These are phyloP conservation scores for Hipposideros larvatus DNA, from an alignment of 2,797 vertebrate species.

Conservation along the genomic window DNA sequence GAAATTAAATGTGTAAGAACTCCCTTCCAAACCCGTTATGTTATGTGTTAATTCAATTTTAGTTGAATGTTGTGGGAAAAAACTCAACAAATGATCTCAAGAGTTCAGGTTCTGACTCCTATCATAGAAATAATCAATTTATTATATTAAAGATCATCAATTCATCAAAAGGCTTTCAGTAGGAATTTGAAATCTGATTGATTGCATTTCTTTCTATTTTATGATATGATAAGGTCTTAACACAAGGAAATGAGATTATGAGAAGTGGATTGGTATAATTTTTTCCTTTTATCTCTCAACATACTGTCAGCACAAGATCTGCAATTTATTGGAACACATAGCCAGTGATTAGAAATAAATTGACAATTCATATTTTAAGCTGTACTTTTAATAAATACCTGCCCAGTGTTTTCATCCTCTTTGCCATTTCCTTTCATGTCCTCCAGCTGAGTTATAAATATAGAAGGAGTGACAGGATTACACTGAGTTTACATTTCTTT, in stretches of 20 bases:
- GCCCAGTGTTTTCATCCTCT: background rate
- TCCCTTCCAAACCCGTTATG: background rate
- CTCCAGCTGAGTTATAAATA: background rate
- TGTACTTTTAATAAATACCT: background rate
- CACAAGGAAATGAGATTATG: background rate
- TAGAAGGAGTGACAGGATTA: background rate
- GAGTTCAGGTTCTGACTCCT: background rate
- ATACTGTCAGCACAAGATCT: background rate
- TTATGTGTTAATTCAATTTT: constrained; percentile 25
- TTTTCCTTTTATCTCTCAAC: background rate
- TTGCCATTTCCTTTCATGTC: background rate
- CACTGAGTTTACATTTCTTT: constrained; percentile 40
- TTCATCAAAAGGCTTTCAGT: background rate
- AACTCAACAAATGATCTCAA: background rate
- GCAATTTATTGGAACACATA: background rate
- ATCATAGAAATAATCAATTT: background rate
- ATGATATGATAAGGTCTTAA: background rate
- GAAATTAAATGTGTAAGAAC: background rate
- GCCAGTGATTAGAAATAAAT: background rate
- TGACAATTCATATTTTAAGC: constrained; percentile 56
- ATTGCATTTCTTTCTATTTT: background rate
- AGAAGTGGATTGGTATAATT: background rate
- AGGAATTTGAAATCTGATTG: background rate
- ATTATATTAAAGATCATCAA: background rate
- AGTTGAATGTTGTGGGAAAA: background rate